Base-by-base conservation (phyloP, 2,797 vertebrate species). In the Clarias platycephalus region DNA sequence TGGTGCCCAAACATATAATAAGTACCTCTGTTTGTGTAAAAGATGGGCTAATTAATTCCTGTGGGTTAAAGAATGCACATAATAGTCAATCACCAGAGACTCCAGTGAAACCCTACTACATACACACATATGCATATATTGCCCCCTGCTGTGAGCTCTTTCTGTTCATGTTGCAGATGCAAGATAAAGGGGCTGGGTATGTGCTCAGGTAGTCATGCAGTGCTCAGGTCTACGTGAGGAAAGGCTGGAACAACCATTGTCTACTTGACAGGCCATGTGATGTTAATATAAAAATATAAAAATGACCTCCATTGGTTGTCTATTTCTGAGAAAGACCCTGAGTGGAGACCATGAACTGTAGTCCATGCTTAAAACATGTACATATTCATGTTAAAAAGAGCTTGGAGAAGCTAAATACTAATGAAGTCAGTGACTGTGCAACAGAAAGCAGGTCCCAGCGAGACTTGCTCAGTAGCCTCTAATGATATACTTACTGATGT, bases 21-120 rank as follows among this genome's bases (percentile, higher is more conserved):
- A 68, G 62, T 85, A 84, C 81, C 75, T 83, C 68, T 76, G 62
- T 87, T 85, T 87, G 85, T 72, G 83, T 87, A 87, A 85, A 86
- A 87, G 76, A 34, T 75, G 81, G 80, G 53, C 88, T 91, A 90
- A 90, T 90, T 89, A 87, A 87, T 87, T 90, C 88, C 87, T 86
- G 64, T 89, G 89, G 88, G 88, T 89, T 85, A 83, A 88, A 86
- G 84, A 80, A 86, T 40, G 26, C 83, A 81, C 16, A 68, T 82
- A 88, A 86, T 81, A 81, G 67, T 83, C 85, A 86, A 83, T 86
- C 80, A 81, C 81, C 55, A 86, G 85, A 86, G 85, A 86, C 63
- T 55, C 55, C 53, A 84, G 78, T 22, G 71, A 81, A 76, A 70
- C 40, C 49, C 81, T 86, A 58, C 72, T 60, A 82, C 68, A 37